Percentiles rank a stretch among this genome's conserved stretches.
Conservation (phyloP, 2,888 invertebrate species). For the Callimorpha dominula region DNA sequence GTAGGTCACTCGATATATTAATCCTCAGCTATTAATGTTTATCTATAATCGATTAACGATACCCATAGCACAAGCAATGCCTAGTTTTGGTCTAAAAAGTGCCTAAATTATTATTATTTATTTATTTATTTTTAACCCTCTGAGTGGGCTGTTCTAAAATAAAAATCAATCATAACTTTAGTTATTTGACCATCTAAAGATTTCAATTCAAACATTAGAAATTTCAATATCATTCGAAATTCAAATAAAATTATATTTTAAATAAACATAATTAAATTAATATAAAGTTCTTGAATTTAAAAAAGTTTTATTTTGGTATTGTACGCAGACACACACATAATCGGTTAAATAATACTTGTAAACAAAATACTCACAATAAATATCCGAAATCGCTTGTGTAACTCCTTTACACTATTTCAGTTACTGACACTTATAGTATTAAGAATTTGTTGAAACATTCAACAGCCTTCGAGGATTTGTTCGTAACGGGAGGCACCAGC, state of each 20-base stretch:
- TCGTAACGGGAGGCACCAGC: conserved; percentile 48
- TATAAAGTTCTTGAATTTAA: background rate
- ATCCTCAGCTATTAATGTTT: too few species aligned
- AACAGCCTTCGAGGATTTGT: conserved; percentile 17
- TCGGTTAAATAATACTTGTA: background rate
- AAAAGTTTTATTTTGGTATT: background rate
- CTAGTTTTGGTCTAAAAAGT: too few species aligned
- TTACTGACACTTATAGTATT: conserved; percentile 30
- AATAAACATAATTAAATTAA: background rate
- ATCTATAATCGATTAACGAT: too few species aligned
- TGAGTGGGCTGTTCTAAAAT: background rate
- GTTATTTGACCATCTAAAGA: background rate
- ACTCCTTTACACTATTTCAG: conserved; percentile 5
- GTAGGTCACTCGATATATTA: too few species aligned
- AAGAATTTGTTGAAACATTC: conserved; percentile 7
- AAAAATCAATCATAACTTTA: background rate
- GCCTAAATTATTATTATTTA: too few species aligned
- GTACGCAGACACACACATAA: background rate
- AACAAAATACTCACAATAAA: conserved; percentile 24
- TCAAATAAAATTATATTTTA: background rate
- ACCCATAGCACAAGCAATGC: too few species aligned
- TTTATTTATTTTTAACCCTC: background rate
- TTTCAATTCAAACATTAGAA: background rate
- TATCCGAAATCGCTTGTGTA: conserved; percentile 10
- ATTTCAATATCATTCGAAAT: background rate